Conservation (phyloP, 2,888 invertebrate genomes). For the Odontocerum albicorne region DNA sequence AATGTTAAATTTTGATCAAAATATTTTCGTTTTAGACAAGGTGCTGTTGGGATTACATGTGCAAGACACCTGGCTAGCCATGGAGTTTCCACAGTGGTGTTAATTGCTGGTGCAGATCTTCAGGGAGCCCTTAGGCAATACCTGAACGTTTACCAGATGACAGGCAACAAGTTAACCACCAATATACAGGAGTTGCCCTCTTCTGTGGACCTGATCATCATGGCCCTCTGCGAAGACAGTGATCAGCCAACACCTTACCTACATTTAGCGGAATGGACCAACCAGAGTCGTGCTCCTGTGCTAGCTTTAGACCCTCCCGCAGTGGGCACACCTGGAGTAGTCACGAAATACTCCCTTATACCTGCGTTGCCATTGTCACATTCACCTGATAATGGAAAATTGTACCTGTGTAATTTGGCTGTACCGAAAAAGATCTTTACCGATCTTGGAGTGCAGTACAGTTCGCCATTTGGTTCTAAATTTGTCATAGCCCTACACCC, state of each 20-base stretch:
- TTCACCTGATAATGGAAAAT: constrained; percentile 64
- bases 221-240: constrained; percentile 56
- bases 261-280: constrained; percentile 67
- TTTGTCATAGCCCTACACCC: constrained; percentile 50
- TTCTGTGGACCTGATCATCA: constrained; percentile 57
- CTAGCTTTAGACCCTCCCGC: constrained; percentile 77
- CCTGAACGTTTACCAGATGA: constrained; percentile 64
- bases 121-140: constrained; percentile 32
- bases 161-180: constrained; percentile 60
- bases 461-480: constrained; percentile 71
- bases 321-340: constrained; percentile 62
- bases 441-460: constrained; percentile 75
- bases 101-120: constrained; percentile 31
- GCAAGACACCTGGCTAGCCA: constrained; percentile 82
- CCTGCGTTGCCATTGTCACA: constrained; percentile 71
- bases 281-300: constrained; percentile 69
- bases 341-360: constrained; percentile 63
- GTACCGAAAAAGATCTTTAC: constrained; percentile 76
- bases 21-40: constrained; percentile 43
- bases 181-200: constrained; percentile 54
- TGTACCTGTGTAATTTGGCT: constrained; percentile 84
- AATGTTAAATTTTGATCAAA: too few relatives aligned
- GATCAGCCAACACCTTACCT: constrained; percentile 49
- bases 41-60: constrained; percentile 72
- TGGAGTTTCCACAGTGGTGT: constrained; percentile 70